Evolutionary conservation across 2,888 invertebrate genomes (phyloP).

Genomic region (Mimumesa dahlbomi): DNA sequence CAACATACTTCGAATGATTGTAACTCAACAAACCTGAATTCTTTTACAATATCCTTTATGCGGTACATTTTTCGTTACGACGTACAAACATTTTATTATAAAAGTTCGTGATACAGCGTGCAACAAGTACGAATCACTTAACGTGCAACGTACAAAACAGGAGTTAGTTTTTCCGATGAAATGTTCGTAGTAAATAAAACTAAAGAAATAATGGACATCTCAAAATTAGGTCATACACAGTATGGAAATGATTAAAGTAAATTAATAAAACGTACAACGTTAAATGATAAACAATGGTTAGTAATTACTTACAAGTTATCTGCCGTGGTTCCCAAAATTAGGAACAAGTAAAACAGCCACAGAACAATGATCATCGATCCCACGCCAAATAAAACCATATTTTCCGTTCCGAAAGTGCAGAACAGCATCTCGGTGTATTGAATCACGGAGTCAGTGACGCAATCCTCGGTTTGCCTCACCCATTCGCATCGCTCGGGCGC

Average conservation of each 20-base stretch:
- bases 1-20: too few relatives aligned
- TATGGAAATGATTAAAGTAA: not conserved
- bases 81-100: too few relatives aligned
- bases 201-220: too few relatives aligned
- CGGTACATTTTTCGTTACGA: too few relatives aligned
- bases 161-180: too few relatives aligned
- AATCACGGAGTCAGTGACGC: slow-evolving; percentile 70
- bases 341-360: slow-evolving; percentile 82
- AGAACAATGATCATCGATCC: slow-evolving; percentile 74
- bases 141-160: too few relatives aligned
- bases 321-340: slow-evolving; percentile 82
- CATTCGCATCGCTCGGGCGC: slow-evolving; percentile 75
- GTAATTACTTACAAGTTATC: slow-evolving; percentile 82
- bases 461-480: slow-evolving; percentile 73
- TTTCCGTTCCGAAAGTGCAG: slow-evolving; percentile 72
- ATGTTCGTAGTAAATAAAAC: too few relatives aligned
- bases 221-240: too few relatives aligned
- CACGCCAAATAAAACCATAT: slow-evolving; percentile 55
- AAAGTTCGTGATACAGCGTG: too few relatives aligned
- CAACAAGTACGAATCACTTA: too few relatives aligned
- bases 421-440: slow-evolving; percentile 78
- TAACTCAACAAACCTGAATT: too few relatives aligned
- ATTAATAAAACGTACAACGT: not conserved
- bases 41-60: too few relatives aligned
- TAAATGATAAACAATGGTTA: not conserved